phyloP scores from a whole-genome alignment of 2,888 invertebrate genomes.

The Rhogogaster chlorosoma region DNA sequence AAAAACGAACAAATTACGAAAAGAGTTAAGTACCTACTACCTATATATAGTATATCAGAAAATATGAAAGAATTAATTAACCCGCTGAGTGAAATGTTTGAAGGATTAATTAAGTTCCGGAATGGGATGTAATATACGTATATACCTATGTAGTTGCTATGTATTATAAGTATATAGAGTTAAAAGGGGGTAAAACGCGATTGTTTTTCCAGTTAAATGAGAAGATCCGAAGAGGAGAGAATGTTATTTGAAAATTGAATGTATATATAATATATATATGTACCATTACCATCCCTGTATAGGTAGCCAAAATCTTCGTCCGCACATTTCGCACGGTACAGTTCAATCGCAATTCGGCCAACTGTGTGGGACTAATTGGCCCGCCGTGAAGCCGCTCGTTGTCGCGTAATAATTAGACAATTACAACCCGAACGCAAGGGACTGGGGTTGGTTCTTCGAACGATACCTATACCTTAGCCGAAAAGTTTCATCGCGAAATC shows the following conservation, averaged over 20 bases:
- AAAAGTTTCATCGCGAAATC: not conserved
- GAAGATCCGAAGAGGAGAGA: not conserved
- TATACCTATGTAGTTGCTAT: not conserved
- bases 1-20: not conserved
- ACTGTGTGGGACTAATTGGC: constrained; percentile 46
- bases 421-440: constrained; percentile 1
- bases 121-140: not conserved
- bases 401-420: constrained; percentile 49
- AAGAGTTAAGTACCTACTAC: too few species aligned
- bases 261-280: not conserved
- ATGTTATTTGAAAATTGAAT: not conserved
- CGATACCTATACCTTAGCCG: not conserved
- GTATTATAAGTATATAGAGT: not conserved
- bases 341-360: constrained; percentile 35
- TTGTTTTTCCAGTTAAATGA: not conserved
- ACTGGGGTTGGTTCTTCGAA: not conserved
- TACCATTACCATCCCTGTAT: too few species aligned
- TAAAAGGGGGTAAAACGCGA: not conserved
- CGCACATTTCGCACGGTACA: not conserved
- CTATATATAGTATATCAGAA: too few species aligned
- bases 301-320: not conserved
- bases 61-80: not conserved
- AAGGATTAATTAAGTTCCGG: not conserved
- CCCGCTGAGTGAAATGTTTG: not conserved
- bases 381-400: constrained; percentile 31